phyloP scores from a whole-genome alignment of 1,140 invertebrate genomes.

The Drosophila micromelanica region DNA sequence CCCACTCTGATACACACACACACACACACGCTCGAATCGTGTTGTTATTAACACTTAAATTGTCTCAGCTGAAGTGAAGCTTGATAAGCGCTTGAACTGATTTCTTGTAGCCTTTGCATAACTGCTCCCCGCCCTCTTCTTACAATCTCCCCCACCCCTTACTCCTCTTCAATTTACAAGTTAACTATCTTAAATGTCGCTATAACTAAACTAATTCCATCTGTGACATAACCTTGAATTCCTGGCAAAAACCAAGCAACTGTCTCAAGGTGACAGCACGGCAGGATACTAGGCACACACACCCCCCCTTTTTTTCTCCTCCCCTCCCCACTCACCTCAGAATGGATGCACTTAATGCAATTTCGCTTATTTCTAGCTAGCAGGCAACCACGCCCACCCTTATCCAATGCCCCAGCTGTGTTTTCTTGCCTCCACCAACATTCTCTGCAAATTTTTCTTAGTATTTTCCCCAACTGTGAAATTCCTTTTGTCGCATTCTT shows the following conservation, averaged over 20 bases:
- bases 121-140: background rate
- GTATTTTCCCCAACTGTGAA: conserved; percentile 1
- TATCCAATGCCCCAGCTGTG: background rate
- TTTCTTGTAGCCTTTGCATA: background rate
- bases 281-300: conserved; percentile 12
- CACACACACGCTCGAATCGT: conserved; percentile 5
- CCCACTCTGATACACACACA: conserved; percentile 13
- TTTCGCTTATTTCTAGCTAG: conserved; percentile 44
- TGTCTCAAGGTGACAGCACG: conserved; percentile 43
- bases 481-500: conserved; percentile 10
- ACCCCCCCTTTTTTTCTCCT: too few species aligned
- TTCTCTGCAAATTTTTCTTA: conserved; percentile 4
- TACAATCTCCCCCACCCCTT: too few species aligned
- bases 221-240: conserved; percentile 45
- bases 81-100: conserved; percentile 12
- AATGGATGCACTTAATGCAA: conserved; percentile 61
- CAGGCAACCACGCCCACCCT: conserved; percentile 3
- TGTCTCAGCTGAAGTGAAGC: conserved; percentile 13
- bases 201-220: conserved; percentile 55
- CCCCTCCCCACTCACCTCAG: background rate
- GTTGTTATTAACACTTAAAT: conserved; percentile 30
- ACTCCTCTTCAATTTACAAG: conserved; percentile 10
- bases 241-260: conserved; percentile 6
- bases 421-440: background rate
- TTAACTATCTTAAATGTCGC: conserved; percentile 25